Evolutionary conservation across 35 echinoderm and acorn worm species (phyloP).

Genomic region (Heliocidaris tuberculata): DNA sequence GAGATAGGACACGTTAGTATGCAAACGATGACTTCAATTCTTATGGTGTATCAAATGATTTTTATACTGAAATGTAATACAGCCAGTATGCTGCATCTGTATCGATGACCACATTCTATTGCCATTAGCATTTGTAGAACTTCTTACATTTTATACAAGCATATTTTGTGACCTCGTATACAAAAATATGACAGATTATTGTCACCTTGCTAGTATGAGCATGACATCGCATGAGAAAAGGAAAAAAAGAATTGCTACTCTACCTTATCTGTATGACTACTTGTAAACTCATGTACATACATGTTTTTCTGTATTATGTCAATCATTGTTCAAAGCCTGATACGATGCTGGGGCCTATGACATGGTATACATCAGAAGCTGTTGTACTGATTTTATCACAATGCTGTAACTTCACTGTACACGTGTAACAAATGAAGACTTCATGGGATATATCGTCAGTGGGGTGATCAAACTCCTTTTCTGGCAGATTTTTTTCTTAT

Average conservation of each 20-base stretch:
- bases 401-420: too few relatives aligned
- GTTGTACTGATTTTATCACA: too few relatives aligned
- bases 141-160: background rate
- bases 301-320: background rate
- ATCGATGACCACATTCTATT: background rate
- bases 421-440: too few relatives aligned
- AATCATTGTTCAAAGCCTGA: background rate
- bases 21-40: background rate
- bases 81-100: background rate
- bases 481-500: too few relatives aligned
- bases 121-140: background rate
- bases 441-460: too few relatives aligned
- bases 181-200: background rate
- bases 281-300: background rate
- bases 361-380: too few relatives aligned
- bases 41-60: background rate
- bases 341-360: too few relatives aligned
- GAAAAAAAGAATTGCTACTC: background rate
- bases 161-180: background rate
- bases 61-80: background rate
- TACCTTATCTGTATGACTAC: background rate
- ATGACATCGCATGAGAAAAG: background rate
- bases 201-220: background rate
- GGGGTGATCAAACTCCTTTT: too few relatives aligned
- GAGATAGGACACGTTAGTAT: background rate